A percentile compares a stretch with the other conserved stretches of the same genome.
phyloP scores from a whole-genome alignment of 2,888 invertebrate genomes.

The Lasioglossum leucozonium region DNA sequence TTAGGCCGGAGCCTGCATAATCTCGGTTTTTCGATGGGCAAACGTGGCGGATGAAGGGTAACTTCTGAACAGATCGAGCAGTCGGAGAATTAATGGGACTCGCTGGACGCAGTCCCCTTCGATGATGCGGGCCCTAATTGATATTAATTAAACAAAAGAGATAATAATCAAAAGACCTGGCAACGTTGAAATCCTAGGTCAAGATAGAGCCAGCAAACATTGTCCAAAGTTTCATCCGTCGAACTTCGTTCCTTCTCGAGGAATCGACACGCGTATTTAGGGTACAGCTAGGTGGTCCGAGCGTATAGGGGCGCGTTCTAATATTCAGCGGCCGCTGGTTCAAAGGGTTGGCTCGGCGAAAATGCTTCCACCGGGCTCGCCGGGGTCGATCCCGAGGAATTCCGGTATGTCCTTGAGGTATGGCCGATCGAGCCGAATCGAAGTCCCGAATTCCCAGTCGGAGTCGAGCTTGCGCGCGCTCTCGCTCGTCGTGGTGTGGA shows the following conservation, averaged over 20 bases:
- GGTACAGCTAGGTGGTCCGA: too few relatives aligned
- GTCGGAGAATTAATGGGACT: too few relatives aligned
- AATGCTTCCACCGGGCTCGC: constrained; percentile 33
- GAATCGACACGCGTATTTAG: neutral
- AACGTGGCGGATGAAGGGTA: too few relatives aligned
- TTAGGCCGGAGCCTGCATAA: neutral
- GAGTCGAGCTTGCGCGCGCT: constrained; percentile 41
- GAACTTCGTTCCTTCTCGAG: neutral
- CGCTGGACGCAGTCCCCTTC: too few relatives aligned
- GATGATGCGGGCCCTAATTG: too few relatives aligned
- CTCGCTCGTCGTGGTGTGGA: neutral
- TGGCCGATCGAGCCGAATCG: constrained; percentile 63
- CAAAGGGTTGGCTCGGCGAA: constrained; percentile 45
- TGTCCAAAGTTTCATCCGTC: neutral
- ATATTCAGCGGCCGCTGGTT: constrained; percentile 40
- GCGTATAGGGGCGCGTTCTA: constrained; percentile 15
- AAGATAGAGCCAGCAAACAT: too few relatives aligned
- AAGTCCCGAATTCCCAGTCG: constrained; percentile 60
- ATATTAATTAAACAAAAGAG: too few relatives aligned
- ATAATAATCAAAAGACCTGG: too few relatives aligned
- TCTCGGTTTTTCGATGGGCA: neutral
- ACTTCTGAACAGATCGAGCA: too few relatives aligned
- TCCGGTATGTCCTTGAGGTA: constrained; percentile 58
- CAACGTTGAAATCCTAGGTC: neutral
- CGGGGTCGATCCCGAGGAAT: constrained; percentile 52